These are phyloP conservation scores for Apis mellifera DNA, from an alignment of 1,140 invertebrate species.

Conservation along the genomic window Amel_HAv3.1 CM009934.2:135001-135500, in stretches of 20 bases:
- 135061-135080: conserved; percentile 43
- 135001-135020: conserved; percentile 35
- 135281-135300: neutral
- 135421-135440: conserved; percentile 24
- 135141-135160: conserved; percentile 56
- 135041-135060: conserved; percentile 52
- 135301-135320: too few relatives aligned
- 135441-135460: neutral
- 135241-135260: conserved; percentile 34
- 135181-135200: conserved; percentile 44
- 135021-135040: conserved; percentile 64
- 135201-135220: conserved; percentile 37
- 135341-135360: neutral
- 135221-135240: conserved; percentile 23
- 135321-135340: neutral
- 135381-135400: neutral
- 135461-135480: neutral
- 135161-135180: conserved; percentile 59
- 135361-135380: neutral
- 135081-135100: conserved; percentile 55
- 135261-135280: neutral
- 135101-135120: conserved; percentile 55
- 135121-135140: conserved; percentile 48
- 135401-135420: conserved; percentile 29
- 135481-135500: neutral